Conservation (phyloP, 1,140 invertebrate species). For the Acromyrmex echinatior region DNA sequence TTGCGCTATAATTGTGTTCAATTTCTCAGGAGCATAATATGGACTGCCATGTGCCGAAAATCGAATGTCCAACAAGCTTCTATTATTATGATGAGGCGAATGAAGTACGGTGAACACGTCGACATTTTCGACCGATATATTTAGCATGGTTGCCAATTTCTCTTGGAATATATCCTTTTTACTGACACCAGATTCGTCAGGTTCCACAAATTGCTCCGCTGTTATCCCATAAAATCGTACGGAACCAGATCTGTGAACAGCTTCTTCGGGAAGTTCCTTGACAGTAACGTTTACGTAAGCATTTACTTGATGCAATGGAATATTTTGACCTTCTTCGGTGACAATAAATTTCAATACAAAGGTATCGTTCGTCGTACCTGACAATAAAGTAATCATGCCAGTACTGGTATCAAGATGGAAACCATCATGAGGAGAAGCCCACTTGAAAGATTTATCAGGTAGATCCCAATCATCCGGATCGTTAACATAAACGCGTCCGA, state of each 20-base stretch:
- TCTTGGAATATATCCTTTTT: slow-evolving; percentile 91
- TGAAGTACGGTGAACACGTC: slow-evolving; percentile 96
- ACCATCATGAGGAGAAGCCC: slow-evolving; percentile 88
- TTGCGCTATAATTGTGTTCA: slow-evolving; percentile 92
- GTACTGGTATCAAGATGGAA: slow-evolving; percentile 91
- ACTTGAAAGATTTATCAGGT: slow-evolving; percentile 94
- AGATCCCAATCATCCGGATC: slow-evolving; percentile 98
- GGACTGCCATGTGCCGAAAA: slow-evolving; percentile 97
- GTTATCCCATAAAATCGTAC: slow-evolving; percentile 93
- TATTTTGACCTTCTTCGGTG: slow-evolving; percentile 88
- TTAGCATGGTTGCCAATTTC: slow-evolving; percentile 91
- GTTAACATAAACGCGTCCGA: slow-evolving; percentile 96
- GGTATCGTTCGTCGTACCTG: slow-evolving; percentile 89
- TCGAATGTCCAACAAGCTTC: slow-evolving; percentile 91
- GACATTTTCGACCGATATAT: slow-evolving; percentile 93
- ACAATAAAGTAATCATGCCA: slow-evolving; percentile 94
- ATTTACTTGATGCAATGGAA: slow-evolving; percentile 89
- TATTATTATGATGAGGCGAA: slow-evolving; percentile 89
- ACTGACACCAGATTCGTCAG: slow-evolving; percentile 89
- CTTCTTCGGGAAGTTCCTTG: slow-evolving; percentile 95
- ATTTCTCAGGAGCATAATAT: slow-evolving; percentile 94
- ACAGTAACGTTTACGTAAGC: slow-evolving; percentile 94
- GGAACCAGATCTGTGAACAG: slow-evolving; percentile 95
- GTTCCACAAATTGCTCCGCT: slow-evolving; percentile 94
- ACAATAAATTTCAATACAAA: slow-evolving; percentile 92